Percentiles rank a stretch among this genome's conserved stretches.
Conservation (phyloP, 2,113 vertebrate genomes). For the Apteryx owenii region DNA sequence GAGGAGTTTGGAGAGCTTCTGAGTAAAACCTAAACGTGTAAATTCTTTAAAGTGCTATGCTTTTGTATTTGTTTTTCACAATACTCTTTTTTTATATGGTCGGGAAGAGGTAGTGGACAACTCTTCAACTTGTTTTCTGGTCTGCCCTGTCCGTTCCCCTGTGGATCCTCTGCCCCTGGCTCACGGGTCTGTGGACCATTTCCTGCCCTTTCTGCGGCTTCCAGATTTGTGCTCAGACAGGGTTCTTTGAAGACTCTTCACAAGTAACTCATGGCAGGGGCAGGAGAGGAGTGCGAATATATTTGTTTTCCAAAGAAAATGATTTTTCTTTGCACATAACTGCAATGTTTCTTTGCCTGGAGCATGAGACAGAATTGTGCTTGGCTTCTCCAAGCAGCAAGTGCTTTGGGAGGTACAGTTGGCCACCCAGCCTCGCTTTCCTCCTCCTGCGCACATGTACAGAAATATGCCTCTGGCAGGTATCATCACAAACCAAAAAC, state of each 20-base stretch:
- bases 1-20: background rate
- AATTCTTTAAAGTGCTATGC: background rate
- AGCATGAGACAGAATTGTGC: background rate
- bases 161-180: background rate
- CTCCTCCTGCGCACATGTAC: background rate
- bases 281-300: background rate
- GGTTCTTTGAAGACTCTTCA: background rate
- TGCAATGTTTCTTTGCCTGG: background rate
- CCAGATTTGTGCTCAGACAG: background rate
- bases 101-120: too few species aligned
- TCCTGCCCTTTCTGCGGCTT: background rate
- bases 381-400: background rate
- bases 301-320: background rate
- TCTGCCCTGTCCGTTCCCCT: too few species aligned
- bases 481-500: background rate
- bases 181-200: background rate
- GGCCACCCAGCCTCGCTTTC: background rate
- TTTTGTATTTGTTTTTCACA: background rate
- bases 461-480: accelerated
- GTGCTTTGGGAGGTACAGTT: background rate
- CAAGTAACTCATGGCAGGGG: background rate
- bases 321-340: background rate
- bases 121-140: background rate
- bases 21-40: background rate
- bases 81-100: too few species aligned